A percentile compares a stretch with the other conserved stretches of the same genome.
phyloP scores from a whole-genome alignment of 2,888 invertebrate genomes.

The Drosophila tanythrix region DNA sequence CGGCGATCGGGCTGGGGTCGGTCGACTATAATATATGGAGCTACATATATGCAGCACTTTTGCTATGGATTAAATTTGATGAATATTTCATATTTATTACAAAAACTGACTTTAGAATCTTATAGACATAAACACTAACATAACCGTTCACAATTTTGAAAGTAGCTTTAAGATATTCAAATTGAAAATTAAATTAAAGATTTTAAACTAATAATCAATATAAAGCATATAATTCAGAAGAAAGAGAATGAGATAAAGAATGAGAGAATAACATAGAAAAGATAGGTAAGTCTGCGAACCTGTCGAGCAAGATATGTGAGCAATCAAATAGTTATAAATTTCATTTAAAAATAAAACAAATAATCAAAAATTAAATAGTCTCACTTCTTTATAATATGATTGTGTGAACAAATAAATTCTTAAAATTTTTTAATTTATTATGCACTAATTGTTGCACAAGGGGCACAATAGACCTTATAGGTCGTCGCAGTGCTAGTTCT shows the following conservation, averaged over 20 bases:
- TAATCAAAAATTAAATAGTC: background rate
- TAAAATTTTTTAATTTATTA: background rate
- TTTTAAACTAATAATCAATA: background rate
- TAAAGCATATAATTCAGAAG: background rate
- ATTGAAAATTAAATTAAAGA: background rate
- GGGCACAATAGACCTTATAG: too few species aligned
- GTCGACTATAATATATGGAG: background rate
- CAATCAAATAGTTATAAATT: background rate
- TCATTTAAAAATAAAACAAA: background rate
- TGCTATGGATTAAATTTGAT: background rate
- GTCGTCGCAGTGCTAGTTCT: too few species aligned
- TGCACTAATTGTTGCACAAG: background rate
- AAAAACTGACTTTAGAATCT: background rate
- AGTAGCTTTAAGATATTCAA: background rate
- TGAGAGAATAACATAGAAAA: background rate
- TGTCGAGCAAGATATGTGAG: background rate
- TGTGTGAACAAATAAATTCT: background rate
- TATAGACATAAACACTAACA: background rate
- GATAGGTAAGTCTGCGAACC: too few species aligned
- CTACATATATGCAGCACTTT: background rate
- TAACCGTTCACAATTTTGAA: rapidly evolving
- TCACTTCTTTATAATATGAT: background rate
- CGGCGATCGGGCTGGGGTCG: too few species aligned
- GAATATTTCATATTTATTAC: background rate
- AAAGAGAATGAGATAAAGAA: too few species aligned